Conservation (phyloP, 2,113 vertebrate species). For the Uria aalge region DNA sequence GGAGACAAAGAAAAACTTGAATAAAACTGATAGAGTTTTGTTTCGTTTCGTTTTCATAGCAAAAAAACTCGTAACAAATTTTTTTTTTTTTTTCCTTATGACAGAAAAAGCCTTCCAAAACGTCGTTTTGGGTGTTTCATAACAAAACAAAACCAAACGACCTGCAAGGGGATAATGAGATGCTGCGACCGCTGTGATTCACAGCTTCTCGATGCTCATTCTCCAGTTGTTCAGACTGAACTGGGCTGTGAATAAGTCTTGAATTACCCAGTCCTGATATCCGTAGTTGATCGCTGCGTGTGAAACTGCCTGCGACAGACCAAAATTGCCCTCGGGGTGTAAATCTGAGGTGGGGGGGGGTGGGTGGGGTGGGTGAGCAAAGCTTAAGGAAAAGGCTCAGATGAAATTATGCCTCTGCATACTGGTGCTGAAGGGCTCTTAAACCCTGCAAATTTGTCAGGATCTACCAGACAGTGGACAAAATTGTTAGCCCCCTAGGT, state of each 20-base stretch:
- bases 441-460: not conserved
- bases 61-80: accelerated
- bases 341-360: not conserved
- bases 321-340: not conserved
- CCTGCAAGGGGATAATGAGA: not conserved
- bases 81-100: not conserved
- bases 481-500: not conserved
- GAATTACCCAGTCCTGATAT: not conserved
- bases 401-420: accelerated
- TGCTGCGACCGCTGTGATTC: accelerated
- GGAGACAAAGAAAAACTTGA: not conserved
- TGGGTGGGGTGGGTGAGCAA: not conserved
- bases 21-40: not conserved
- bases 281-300: not conserved
- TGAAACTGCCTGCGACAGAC: not conserved
- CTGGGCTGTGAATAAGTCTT: not conserved
- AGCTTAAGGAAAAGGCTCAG: not conserved
- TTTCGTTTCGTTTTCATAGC: not conserved
- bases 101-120: not conserved
- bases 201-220: accelerated
- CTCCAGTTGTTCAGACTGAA: not conserved
- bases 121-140: not conserved
- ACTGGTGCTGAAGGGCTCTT: not conserved
- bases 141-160: not conserved
- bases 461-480: not conserved